Conservation (phyloP, 1,140 invertebrate genomes). For the Octopus bimaculoides region DNA sequence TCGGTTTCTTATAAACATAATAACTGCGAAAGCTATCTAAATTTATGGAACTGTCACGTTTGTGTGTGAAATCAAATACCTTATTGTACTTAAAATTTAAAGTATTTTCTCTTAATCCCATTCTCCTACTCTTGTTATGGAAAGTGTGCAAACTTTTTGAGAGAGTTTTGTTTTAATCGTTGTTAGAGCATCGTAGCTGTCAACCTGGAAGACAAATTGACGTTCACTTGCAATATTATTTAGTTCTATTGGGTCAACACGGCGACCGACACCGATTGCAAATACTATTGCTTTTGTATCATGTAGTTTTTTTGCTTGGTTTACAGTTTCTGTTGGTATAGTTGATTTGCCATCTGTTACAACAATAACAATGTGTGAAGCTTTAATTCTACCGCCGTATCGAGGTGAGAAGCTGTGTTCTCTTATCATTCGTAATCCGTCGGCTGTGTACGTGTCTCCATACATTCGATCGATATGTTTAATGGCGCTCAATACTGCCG, state of each 20-base stretch:
- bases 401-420: constrained; percentile 20
- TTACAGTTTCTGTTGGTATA: constrained; percentile 18
- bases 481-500: constrained; percentile 18
- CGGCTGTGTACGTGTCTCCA: constrained; percentile 21
- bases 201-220: constrained; percentile 21
- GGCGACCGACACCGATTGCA: constrained; percentile 28
- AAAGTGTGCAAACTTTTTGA: constrained; percentile 25
- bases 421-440: constrained; percentile 17
- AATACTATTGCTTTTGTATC: constrained; percentile 24
- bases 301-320: constrained; percentile 25
- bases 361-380: constrained; percentile 19
- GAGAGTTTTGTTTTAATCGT: constrained; percentile 28
- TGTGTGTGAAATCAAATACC: too few relatives aligned
- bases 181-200: constrained; percentile 19
- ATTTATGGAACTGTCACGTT: too few relatives aligned
- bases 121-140: neutral
- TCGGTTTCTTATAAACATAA: too few relatives aligned
- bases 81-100: too few relatives aligned
- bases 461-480: constrained; percentile 18
- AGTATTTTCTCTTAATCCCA: neutral
- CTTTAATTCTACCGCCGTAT: constrained; percentile 18
- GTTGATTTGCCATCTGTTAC: constrained; percentile 23
- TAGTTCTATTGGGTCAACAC: constrained; percentile 23
- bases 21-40: too few relatives aligned
- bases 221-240: constrained; percentile 22